These are phyloP conservation scores for Gymnarchus niloticus DNA, from an alignment of 2,113 vertebrate species.

Conservation along the genomic window DNA sequence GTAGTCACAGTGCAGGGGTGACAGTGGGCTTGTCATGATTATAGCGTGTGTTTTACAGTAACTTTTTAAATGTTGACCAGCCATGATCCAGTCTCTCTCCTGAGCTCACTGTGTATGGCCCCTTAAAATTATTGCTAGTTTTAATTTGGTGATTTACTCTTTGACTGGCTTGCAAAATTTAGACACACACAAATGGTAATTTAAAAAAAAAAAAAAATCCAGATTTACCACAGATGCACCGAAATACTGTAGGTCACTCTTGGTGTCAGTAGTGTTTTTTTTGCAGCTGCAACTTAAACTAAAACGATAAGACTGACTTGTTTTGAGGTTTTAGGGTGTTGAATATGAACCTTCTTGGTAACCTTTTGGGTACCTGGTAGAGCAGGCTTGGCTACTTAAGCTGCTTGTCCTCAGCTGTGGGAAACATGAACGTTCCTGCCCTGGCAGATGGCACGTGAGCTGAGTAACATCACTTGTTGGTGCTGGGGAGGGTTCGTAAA, in stretches of 20 bases:
- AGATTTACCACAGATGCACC: background rate
- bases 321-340: background rate
- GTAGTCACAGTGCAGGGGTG: background rate
- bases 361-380: background rate
- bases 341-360: background rate
- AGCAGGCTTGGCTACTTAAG: background rate
- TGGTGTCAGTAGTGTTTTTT: background rate
- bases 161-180: background rate
- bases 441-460: background rate
- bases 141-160: background rate
- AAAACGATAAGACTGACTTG: too few relatives aligned
- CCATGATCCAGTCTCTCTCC: background rate
- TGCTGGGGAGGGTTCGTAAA: background rate
- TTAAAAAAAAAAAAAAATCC: background rate
- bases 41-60: background rate
- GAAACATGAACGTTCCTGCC: background rate
- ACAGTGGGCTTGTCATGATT: background rate
- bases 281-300: too few relatives aligned
- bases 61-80: background rate
- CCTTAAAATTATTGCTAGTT: background rate
- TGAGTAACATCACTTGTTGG: background rate
- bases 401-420: too few relatives aligned
- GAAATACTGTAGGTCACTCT: background rate
- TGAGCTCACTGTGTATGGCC: background rate
- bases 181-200: background rate